Evolutionary conservation across 2,113 vertebrate genomes (phyloP).

Genomic region (Pionites leucogaster): DNA sequence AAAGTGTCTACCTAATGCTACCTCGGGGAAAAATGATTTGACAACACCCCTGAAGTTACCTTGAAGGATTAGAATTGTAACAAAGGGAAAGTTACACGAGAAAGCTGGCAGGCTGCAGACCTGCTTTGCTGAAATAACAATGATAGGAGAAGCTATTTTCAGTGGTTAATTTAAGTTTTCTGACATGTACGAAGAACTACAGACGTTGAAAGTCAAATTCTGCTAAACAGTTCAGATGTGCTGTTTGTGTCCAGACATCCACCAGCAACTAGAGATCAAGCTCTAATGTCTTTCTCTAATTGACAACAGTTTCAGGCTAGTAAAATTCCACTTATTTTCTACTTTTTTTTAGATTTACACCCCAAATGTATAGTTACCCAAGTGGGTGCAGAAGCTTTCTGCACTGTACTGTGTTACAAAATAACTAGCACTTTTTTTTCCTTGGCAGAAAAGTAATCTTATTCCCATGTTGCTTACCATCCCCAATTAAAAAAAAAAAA

Average conservation of each 20-base stretch:
- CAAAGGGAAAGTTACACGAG: not conserved
- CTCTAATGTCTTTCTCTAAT: not conserved
- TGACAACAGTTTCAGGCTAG: not conserved
- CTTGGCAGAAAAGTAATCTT: not conserved
- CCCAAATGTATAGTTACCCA: not conserved
- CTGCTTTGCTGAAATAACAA: slow-evolving; percentile 40
- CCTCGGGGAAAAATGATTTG: slow-evolving; percentile 27
- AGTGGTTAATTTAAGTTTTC: slow-evolving; percentile 35
- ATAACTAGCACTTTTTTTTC: fast-evolving
- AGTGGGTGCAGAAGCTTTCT: not conserved
- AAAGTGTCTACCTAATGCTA: not conserved
- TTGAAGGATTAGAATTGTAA: slow-evolving; percentile 22
- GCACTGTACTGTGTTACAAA: not conserved
- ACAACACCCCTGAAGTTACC: slow-evolving; percentile 34
- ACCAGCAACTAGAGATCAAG: not conserved
- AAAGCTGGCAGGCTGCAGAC: slow-evolving; percentile 28
- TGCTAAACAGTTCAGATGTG: not conserved
- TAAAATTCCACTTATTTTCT: not conserved
- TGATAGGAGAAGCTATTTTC: slow-evolving; percentile 39
- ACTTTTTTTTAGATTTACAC: not conserved
- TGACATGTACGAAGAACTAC: not conserved
- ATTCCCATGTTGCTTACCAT: not conserved
- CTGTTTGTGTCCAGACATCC: not conserved
- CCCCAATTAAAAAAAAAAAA: not conserved
- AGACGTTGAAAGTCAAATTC: not conserved